phyloP scores from a whole-genome alignment of 2,888 invertebrate genomes.

The Atethmia centrago region DNA sequence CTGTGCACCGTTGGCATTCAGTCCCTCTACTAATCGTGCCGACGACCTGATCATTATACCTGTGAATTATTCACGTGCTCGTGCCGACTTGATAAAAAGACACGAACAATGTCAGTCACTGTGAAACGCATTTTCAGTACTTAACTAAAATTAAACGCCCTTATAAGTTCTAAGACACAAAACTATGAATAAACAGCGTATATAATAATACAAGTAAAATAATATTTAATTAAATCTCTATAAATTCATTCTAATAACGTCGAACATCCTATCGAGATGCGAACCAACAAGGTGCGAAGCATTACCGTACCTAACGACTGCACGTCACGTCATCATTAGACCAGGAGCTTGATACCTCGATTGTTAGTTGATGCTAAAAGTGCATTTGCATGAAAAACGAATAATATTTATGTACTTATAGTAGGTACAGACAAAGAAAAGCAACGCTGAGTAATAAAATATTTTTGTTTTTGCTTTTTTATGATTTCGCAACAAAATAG shows the following conservation, averaged over 20 bases:
- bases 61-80: background rate
- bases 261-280: slow-evolving; percentile 40
- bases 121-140: background rate
- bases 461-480: background rate
- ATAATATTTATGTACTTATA: too few relatives aligned
- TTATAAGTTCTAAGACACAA: background rate
- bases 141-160: background rate
- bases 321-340: slow-evolving; percentile 39
- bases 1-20: background rate
- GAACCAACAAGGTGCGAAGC: slow-evolving; percentile 56
- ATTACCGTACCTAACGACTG: slow-evolving; percentile 41
- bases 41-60: background rate
- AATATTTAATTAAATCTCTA: slow-evolving; percentile 14
- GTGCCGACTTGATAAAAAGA: background rate
- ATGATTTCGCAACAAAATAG: background rate
- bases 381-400: too few relatives aligned
- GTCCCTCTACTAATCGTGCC: background rate
- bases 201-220: background rate
- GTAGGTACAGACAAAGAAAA: background rate
- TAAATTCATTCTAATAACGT: slow-evolving; percentile 34
- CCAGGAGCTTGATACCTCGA: slow-evolving; percentile 7
- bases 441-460: background rate
- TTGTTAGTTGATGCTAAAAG: background rate
- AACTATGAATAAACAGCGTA: background rate
- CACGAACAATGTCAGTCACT: background rate